Base-by-base conservation (phyloP, 2,113 vertebrate genomes). In the Athene noctua region DNA sequence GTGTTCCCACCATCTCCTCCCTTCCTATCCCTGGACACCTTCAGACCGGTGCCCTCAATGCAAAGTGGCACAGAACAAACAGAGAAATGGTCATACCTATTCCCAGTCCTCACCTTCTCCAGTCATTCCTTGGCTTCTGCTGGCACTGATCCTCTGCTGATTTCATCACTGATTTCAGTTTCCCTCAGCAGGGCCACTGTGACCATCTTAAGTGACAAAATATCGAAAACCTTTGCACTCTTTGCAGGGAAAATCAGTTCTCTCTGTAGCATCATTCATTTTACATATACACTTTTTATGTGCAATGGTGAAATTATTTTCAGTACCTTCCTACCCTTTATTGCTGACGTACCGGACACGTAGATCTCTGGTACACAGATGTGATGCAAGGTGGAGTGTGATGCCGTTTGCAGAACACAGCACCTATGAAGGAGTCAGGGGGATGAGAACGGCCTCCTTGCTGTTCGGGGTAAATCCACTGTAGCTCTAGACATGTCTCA, bases 61-160 rank as follows among this genome's bases (percentile, higher is more conserved):
- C 5, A 12, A 44, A 49, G 8, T 1, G 4, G 10, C 13, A 68
- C 73, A 20, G 38, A 70, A 71, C 26, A 65, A 85, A 21, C 42
- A 55, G 51, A 58, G n/a, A 17, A 62, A 42, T 26, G 25, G 6
- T 25, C 30, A 27, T 32, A 22, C 2, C 6, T 71, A 3, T 65
- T 79, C n/a, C 51, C 3, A 59, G 0, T 18, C 27, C 9, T 73
- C 55, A 21, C 17, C 13, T 62, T 20, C 9, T 72, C 2, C 0
- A 2, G 2, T 32, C 0, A 0, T 3, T 71, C 40, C 49, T 58
- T 68, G 66, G 42, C 15, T 30, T 87, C 68, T 70, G 22, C 40
- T n/a, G 40, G 32, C n/a, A 58, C 34, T 52, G 44, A 63, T 44
- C 18, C 52, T 71, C 13, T 54, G 19, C n/a, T 78, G 9, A n/a